Evolutionary conservation across 2,797 vertebrate genomes (phyloP), one percentile per base, ranked within the genome.

Genomic region (Bradypus variegatus): DNA sequence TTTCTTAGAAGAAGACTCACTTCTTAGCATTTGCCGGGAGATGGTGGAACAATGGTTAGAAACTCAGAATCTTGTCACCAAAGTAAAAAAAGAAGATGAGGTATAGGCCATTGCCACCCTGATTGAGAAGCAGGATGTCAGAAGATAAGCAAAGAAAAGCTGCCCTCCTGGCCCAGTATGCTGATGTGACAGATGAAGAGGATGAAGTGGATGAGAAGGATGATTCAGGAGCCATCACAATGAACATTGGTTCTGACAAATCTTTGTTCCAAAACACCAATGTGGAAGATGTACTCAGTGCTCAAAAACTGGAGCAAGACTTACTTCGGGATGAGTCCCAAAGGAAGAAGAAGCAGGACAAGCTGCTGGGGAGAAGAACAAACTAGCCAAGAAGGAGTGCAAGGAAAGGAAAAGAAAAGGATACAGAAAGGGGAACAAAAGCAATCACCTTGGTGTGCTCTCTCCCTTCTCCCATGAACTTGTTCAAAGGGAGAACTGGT

Each of bases 401-500:
- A 99, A 99, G 95, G 99, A 79, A 99, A 98, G 96, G 99, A 99
- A 97, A 99, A 99, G 97, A 99, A 99, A 96, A 98, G 99, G 89
- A 99, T 99, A 97, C 99, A 99, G 94, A 99, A 99, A 95, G 99
- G 99, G 33, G 99, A 99, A 94, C 98, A 98, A 88, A 99, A 98
- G 96, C 98, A 99, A 98, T 99, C 99, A 98, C 98, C 48, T 60
- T 13, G 36, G 60, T 78, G 62, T 8, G 18, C n/a, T 64, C 73
- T 72, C 0, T 84, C 33, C 80, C 78, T 91, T 65, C 62, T 48
- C 60, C 60, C 36, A 3, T 33, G 95, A 94, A 97, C 96, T 96
- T 60, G 67, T 60, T 87, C 1, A 21, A 69, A 94, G 91, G 91
- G 91, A 95, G 88, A 93, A 69, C 86, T 69, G n/a, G 78, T 91